Conservation (phyloP, 1,140 invertebrate genomes). For the Paralvinella palmiformis region DNA sequence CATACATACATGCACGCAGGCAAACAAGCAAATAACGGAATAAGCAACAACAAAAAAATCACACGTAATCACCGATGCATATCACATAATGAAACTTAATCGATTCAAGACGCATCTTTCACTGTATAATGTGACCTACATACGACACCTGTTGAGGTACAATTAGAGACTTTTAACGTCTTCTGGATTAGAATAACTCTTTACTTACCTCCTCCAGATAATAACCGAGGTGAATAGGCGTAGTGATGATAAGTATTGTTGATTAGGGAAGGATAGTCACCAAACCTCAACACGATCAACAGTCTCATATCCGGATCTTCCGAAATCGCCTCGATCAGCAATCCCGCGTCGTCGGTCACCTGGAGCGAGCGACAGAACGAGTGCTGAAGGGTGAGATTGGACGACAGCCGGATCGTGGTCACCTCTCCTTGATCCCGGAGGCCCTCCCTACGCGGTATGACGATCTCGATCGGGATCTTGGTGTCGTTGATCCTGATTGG, state of each 20-base stretch:
- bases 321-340: slow-evolving; percentile 2
- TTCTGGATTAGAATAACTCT: too few species aligned
- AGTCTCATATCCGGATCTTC: neutral
- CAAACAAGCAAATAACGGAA: too few species aligned
- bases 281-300: neutral
- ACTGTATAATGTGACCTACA: too few species aligned
- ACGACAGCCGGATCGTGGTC: slow-evolving; percentile 17
- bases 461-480: slow-evolving; percentile 25
- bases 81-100: too few species aligned
- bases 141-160: too few species aligned
- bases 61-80: too few species aligned
- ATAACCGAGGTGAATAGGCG: too few species aligned
- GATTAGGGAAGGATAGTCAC: neutral
- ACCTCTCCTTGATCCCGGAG: slow-evolving; percentile 10
- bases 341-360: neutral
- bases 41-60: too few species aligned
- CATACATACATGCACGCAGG: neutral
- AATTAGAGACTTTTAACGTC: too few species aligned
- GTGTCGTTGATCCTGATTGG: slow-evolving; percentile 24
- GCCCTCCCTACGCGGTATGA: slow-evolving; percentile 25
- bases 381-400: slow-evolving; percentile 17
- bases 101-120: too few species aligned
- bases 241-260: too few species aligned
- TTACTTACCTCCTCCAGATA: too few species aligned
- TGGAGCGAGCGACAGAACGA: slow-evolving; percentile 23